Percentiles rank a stretch among this genome's conserved stretches.
These are phyloP conservation scores for Platerodrilus igneus DNA, from an alignment of 2,888 invertebrate species.

Conservation along the genomic window DNA sequence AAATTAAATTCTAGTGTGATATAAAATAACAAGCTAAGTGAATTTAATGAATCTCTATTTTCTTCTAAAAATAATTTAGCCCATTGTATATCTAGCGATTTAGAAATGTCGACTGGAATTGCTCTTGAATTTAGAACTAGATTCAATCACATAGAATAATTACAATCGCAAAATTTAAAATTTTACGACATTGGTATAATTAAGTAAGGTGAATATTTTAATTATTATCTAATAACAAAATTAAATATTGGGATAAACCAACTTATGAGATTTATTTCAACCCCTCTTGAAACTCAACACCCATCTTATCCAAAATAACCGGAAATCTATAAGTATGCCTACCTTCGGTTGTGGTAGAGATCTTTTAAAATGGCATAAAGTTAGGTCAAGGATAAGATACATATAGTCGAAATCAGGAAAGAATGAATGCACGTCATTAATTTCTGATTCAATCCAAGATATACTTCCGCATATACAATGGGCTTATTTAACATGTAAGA, in stretches of 20 bases:
- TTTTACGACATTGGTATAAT: neutral
- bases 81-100: conserved; percentile 3
- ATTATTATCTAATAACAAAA: conserved; percentile 16
- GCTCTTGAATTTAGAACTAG: conserved; percentile 3
- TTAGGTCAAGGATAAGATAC: conserved; percentile 21
- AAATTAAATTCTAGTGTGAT: too few relatives aligned
- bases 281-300: conserved; percentile 9
- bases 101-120: conserved; percentile 1
- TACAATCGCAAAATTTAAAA: conserved; percentile 6
- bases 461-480: too few relatives aligned
- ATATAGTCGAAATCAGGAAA: too few relatives aligned
- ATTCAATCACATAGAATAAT: neutral
- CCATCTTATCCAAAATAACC: conserved; percentile 5
- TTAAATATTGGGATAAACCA: conserved; percentile 25
- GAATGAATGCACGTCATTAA: too few relatives aligned
- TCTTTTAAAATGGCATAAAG: conserved; percentile 8
- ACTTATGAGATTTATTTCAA: conserved; percentile 28
- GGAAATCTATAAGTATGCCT: conserved; percentile 4
- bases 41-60: neutral
- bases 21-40: conserved; percentile 5
- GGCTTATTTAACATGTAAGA: too few relatives aligned
- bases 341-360: conserved; percentile 10
- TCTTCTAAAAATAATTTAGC: conserved; percentile 2
- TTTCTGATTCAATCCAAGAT: too few relatives aligned
- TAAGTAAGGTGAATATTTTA: conserved; percentile 13